Evolutionary conservation across 2,888 invertebrate species (phyloP).

Genomic region (Lissonota sp.): DNA sequence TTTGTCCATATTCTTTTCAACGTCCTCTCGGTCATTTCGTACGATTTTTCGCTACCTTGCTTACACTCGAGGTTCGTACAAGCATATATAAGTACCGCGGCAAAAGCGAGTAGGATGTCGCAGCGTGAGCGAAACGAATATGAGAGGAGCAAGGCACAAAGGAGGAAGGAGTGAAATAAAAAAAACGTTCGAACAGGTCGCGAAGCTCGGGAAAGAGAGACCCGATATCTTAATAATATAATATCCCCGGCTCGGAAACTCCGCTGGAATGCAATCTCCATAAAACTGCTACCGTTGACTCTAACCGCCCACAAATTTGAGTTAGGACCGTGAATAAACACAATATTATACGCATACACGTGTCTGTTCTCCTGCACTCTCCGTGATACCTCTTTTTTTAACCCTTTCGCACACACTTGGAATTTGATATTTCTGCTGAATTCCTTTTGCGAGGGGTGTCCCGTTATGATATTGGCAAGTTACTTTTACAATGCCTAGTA

Average conservation of each 20-base stretch:
- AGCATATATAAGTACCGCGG: not conserved
- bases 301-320: conserved; percentile 76
- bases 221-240: conserved; percentile 80
- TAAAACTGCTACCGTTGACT: conserved; percentile 78
- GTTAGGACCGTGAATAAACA: conserved; percentile 62
- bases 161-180: too few relatives aligned
- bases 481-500: too few relatives aligned
- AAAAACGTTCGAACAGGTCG: conserved; percentile 45
- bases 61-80: conserved; percentile 45
- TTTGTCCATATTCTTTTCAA: conserved; percentile 6
- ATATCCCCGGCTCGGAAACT: conserved; percentile 67
- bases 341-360: not conserved
- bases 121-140: conserved; percentile 32
- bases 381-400: too few relatives aligned
- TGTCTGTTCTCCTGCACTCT: too few relatives aligned
- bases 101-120: conserved; percentile 52
- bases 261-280: conserved; percentile 80
- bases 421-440: too few relatives aligned
- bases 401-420: too few relatives aligned
- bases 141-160: conserved; percentile 16
- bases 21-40: conserved; percentile 16
- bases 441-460: too few relatives aligned
- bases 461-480: too few relatives aligned
- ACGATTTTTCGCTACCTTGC: conserved; percentile 52
- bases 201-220: too few relatives aligned